Evolutionary conservation across 2,888 invertebrate genomes (phyloP).

Genomic region (Troides aeacus): DNA sequence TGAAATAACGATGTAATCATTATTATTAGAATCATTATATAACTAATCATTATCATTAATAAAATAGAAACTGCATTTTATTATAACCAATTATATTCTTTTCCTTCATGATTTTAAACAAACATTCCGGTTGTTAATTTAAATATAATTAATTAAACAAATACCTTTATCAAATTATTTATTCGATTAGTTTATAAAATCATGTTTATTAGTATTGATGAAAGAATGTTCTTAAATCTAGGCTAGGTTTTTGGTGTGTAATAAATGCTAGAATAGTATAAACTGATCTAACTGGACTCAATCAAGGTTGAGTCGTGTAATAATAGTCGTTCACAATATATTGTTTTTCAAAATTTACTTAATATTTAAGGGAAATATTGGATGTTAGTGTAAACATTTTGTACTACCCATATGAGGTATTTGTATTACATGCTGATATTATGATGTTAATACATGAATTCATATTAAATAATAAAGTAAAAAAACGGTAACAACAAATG

Average conservation of each 20-base stretch:
- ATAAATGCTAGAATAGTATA: constrained; percentile 18
- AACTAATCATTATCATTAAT: not conserved
- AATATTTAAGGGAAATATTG: not conserved
- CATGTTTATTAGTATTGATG: not conserved
- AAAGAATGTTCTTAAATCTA: constrained; percentile 1
- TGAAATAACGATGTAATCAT: too few species aligned
- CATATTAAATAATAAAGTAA: constrained; percentile 10
- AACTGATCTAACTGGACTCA: constrained; percentile 5
- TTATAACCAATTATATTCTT: not conserved
- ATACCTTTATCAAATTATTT: not conserved
- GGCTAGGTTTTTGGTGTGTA: not conserved
- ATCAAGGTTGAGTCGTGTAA: not conserved
- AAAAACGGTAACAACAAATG: not conserved
- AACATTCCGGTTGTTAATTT: constrained; percentile 1
- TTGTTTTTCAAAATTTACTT: not conserved
- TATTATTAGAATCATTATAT: too few species aligned
- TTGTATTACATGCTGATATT: constrained; percentile 10
- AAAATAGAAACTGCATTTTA: not conserved
- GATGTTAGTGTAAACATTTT: not conserved
- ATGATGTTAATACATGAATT: constrained; percentile 13
- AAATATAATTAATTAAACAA: not conserved
- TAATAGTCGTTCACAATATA: not conserved
- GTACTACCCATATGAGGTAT: not conserved
- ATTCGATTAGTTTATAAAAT: not conserved
- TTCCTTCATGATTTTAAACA: not conserved